phyloP scores from a whole-genome alignment of 2,113 vertebrate species.

The Hystrix brachyura region DNA sequence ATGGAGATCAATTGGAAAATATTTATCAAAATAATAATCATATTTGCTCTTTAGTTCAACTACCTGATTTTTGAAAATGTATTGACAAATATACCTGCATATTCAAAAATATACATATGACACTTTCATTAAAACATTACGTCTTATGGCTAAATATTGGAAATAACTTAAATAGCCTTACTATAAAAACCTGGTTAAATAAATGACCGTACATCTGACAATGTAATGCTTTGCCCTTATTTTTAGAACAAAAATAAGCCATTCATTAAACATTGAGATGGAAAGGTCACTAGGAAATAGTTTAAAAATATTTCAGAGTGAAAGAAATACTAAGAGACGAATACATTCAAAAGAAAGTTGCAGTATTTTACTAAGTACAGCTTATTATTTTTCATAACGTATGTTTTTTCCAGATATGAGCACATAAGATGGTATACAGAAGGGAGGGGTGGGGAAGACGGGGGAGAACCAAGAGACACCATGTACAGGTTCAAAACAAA shows the following conservation, averaged over 20 bases:
- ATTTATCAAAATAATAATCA: conserved; percentile 32
- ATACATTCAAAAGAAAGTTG: neutral
- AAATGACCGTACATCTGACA: neutral
- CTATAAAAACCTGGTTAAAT: neutral
- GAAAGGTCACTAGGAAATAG: neutral
- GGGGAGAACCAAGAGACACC: too few species aligned
- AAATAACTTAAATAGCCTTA: neutral
- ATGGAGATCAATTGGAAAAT: neutral
- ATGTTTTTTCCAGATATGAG: neutral
- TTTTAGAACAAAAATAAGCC: neutral
- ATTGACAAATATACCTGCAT: neutral
- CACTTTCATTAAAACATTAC: neutral
- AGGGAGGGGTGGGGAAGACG: too few species aligned
- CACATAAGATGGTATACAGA: neutral
- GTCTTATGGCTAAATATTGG: neutral
- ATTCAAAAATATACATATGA: neutral
- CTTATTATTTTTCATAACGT: conserved; percentile 11
- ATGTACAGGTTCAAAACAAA: too few species aligned
- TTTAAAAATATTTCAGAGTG: neutral
- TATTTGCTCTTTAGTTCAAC: neutral
- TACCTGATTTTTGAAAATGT: conserved; percentile 20
- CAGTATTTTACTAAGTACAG: neutral
- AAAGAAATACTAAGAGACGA: neutral
- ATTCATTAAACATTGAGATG: conserved; percentile 8
- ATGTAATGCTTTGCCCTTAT: neutral